These are phyloP conservation scores for human DNA, from an alignment of 2,113 vertebrate genomes.

Conservation along the genomic window GRCh38 chr14:102216001-102216500, in stretches of 20 bases:
- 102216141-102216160: not conserved
- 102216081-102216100: not conserved
- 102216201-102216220: not conserved
- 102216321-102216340: too few species aligned
- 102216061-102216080: not conserved
- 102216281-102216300: rapidly evolving
- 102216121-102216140: rapidly evolving
- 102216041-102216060: not conserved
- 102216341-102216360: too few species aligned
- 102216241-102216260: too few species aligned
- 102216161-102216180: rapidly evolving
- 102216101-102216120: not conserved
- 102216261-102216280: rapidly evolving
- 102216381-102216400: too few species aligned
- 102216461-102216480: too few species aligned
- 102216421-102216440: too few species aligned
- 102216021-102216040: rapidly evolving
- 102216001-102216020: not conserved
- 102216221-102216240: rapidly evolving
- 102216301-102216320: too few species aligned
- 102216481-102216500: too few species aligned
- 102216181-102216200: rapidly evolving
- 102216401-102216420: too few species aligned
- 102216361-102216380: too few species aligned
- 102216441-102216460: too few species aligned